A percentile compares a stretch with the other conserved stretches of the same genome.
Conservation (phyloP, 1,140 invertebrate genomes). For the Sweltsa coloradensis region DNA sequence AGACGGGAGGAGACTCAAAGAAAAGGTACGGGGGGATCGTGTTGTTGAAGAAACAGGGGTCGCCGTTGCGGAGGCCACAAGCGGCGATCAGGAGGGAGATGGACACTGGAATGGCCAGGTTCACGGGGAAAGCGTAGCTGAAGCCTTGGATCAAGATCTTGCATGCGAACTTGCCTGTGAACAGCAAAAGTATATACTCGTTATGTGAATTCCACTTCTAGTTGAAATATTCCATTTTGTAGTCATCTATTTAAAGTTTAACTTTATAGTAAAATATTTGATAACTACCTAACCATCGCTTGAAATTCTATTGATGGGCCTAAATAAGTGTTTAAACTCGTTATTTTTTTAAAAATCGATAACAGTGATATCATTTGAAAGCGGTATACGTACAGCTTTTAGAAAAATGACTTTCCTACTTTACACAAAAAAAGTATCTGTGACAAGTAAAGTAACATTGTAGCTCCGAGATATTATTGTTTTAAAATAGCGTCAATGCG, state of each 20-base stretch:
- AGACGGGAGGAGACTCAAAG: slow-evolving; percentile 72
- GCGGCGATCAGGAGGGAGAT: slow-evolving; percentile 80
- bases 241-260: not conserved
- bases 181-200: slow-evolving; percentile 14
- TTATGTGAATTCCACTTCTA: too few species aligned
- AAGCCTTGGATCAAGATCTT: slow-evolving; percentile 94
- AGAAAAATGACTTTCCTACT: too few species aligned
- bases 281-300: too few species aligned
- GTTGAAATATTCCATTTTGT: not conserved
- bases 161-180: slow-evolving; percentile 79
- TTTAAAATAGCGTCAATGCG: slow-evolving; percentile 1
- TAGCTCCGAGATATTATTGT: not conserved
- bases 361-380: too few species aligned
- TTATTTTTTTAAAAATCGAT: too few species aligned
- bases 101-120: slow-evolving; percentile 77
- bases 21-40: slow-evolving; percentile 80
- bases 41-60: slow-evolving; percentile 78
- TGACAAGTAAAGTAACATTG: not conserved
- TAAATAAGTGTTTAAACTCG: too few species aligned
- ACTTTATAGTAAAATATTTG: too few species aligned
- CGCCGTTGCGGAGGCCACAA: slow-evolving; percentile 71
- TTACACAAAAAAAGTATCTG: not conserved
- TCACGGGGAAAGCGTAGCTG: slow-evolving; percentile 91
- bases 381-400: too few species aligned
- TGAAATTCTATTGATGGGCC: too few species aligned